A percentile compares a stretch with the other conserved stretches of the same genome.
Conservation (phyloP, 2,888 invertebrate genomes). For the Zonitis immaculata region DNA sequence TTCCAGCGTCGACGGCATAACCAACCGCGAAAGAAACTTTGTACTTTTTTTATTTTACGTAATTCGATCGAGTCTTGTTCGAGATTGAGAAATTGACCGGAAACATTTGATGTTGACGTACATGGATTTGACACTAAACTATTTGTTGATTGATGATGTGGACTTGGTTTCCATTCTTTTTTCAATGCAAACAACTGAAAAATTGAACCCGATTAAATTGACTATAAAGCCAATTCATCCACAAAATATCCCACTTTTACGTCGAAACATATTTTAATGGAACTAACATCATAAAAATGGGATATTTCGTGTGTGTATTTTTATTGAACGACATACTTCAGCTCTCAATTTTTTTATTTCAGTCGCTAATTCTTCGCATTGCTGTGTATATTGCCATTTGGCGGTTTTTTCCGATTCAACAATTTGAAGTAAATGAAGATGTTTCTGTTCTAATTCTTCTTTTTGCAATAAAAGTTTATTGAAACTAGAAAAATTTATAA, state of each 20-base stretch:
- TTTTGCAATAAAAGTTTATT: conserved; percentile 84
- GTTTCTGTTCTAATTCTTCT: conserved; percentile 88
- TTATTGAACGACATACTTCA: conserved; percentile 64
- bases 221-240: no score
- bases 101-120: conserved; percentile 31
- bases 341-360: conserved; percentile 85
- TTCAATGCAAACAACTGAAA: conserved; percentile 72
- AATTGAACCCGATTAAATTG: no score
- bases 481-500: conserved; percentile 65
- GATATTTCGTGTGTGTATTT: no score
- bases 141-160: conserved; percentile 35
- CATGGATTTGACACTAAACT: conserved; percentile 35
- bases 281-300: no score
- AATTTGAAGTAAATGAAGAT: conserved; percentile 81
- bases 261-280: no score
- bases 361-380: conserved; percentile 82
- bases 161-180: conserved; percentile 67
- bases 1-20: conserved; percentile 88
- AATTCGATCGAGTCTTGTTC: conserved; percentile 67
- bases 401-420: conserved; percentile 89
- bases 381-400: conserved; percentile 89
- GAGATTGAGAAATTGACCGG: conserved; percentile 32
- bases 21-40: conserved; percentile 94
- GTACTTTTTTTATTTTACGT: conserved; percentile 80
- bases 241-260: no score